Base-by-base conservation (phyloP, 1,140 invertebrate genomes). In the Drosophila albomicans region DNA sequence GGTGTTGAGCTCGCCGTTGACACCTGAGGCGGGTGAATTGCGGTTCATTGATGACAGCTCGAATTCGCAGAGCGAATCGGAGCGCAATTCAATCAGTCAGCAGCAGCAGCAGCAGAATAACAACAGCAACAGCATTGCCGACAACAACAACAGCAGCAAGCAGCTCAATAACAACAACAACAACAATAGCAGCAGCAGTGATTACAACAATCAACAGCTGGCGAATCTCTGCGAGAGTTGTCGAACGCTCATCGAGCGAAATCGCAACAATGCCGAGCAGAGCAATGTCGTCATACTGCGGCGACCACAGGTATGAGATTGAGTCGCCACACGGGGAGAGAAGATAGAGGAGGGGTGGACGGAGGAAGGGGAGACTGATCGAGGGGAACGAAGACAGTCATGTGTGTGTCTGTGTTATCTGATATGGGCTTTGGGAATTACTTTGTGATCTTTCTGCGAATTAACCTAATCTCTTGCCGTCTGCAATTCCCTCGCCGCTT, bases 1-100 rank as follows among this genome's bases (percentile, higher is more conserved):
- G 4, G 52, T 65, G 2, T 43, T 81, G 1, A 77, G 78, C 16
- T 88, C 76, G 0, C 76, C 82, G 28, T 52, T 80, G 73, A 81
- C 74, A 59, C 74, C 76, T 10, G 79, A 82, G 20, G 63, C 69
- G 10, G 62, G 63, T 1, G 91, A 92, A 25, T 72, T 92, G 30
- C 86, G 82, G 57, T 92, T 89, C 70, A 92, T 92, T 32, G 91
- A 92, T 58, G 91, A 92, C 52, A 91, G 81, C 49, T 92, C 87
- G 41, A 89, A 87, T 54, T 91, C 79, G 30, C 91, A 87, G 30
- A 92, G 84, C 45, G 88, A 92, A 74, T 86, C 76, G 38, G 91
- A 91, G 52, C 77, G 89, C 28, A 91, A 85, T 57, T 78, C 86
- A 35, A 46, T 79, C 43, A 81, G 67, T 35, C 69, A 74, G 43